Evolutionary conservation across 2,888 invertebrate species (phyloP), one percentile per base, ranked within the genome.

Genomic region (Heteropelma amictum): DNA sequence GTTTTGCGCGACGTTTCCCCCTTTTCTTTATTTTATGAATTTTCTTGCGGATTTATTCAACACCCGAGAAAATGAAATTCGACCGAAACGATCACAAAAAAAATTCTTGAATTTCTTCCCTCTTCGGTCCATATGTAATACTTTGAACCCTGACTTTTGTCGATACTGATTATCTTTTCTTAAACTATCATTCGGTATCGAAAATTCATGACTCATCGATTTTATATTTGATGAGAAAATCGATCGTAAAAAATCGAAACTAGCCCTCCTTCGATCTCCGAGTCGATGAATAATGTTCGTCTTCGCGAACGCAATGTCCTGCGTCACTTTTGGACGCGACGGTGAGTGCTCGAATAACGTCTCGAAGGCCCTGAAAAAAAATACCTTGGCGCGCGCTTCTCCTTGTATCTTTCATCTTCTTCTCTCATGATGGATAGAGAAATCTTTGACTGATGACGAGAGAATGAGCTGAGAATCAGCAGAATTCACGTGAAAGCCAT

Each of bases 401-500:
- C 38, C 45, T 10, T 28, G 38, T 21, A 49, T n/a, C n/a, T n/a
- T n/a, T n/a, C n/a, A n/a, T n/a, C n/a, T n/a, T n/a, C n/a, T n/a
- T n/a, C 38, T 23, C 23, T 42, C 60, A 64, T 38, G 51, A 65
- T 28, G 49, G 53, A 23, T 49, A 56, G 63, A 70, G 26, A 72
- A 60, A 60, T 61, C 47, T 72, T 72, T 72, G 72, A 72, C 72
- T 67, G 72, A 72, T 72, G 72, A 72, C 35, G 67, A 72, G 72
- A 54, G 72, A 60, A 72, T 61, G 67, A 67, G 30, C 71, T 19
- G 54, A 58, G 40, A 38, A 56, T 30, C 42, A 30, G 38, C 35
- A 28, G 54, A 30, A 58, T 10, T 53, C 23, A 51, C 51, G 38
- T 38, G 45, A 47, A 45, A 6, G n/a, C 10, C 38, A n/a, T n/a